These are phyloP conservation scores for Diachasma alloeum DNA, from an alignment of 1,140 invertebrate species.

Conservation along the genomic window DNA sequence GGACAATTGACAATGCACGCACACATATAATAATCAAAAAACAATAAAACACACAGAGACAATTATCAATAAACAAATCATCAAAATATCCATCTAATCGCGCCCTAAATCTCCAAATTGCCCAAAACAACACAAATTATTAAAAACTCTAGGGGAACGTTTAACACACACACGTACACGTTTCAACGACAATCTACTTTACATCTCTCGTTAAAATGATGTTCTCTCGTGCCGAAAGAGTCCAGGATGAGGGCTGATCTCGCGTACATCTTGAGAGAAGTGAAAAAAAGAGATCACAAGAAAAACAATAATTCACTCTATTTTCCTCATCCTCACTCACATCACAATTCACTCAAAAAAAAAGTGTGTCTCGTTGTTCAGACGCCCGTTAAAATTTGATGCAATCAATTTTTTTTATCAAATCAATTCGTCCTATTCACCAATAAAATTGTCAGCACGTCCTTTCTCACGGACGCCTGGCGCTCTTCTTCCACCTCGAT, in stretches of 20 bases:
- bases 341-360: not conserved
- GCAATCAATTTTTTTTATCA: not conserved
- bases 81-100: too few relatives aligned
- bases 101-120: not conserved
- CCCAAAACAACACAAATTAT: not conserved
- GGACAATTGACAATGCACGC: slow-evolving; percentile 12
- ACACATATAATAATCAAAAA: slow-evolving; percentile 9
- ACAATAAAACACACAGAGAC: not conserved
- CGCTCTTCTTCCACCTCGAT: slow-evolving; percentile 18
- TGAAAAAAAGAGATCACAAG: not conserved
- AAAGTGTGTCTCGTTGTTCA: too few relatives aligned
- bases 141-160: not conserved
- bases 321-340: too few relatives aligned
- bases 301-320: too few relatives aligned
- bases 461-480: not conserved
- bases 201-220: slow-evolving; percentile 34
- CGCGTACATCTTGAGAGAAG: not conserved
- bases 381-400: too few relatives aligned
- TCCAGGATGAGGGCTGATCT: slow-evolving; percentile 17
- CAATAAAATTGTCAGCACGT: not conserved
- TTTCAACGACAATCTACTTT: slow-evolving; percentile 35
- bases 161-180: slow-evolving; percentile 26
- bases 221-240: slow-evolving; percentile 31
- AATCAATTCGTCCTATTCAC: not conserved
- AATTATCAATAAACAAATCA: not conserved